Evolutionary conservation across 2,797 vertebrate species (phyloP), one percentile per base, ranked within the genome.

Genomic region (Passerculus sandwichensis): DNA sequence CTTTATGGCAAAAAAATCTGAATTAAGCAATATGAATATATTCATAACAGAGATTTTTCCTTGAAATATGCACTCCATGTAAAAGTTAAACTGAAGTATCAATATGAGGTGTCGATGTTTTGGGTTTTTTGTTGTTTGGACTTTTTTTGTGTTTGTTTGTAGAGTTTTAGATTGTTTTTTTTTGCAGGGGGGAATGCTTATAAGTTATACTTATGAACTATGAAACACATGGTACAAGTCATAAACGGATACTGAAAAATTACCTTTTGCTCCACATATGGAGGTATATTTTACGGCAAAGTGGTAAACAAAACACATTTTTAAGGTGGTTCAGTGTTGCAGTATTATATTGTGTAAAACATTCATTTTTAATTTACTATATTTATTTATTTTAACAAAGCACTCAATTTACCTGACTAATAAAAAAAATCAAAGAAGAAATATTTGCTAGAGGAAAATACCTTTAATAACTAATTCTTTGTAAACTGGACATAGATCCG

Each of bases 21-120:
- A 91, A 87, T 90, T 92, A 95, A 92, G 7, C 22, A 85, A 7
- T 38, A 65, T 48, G 32, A 95, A 45, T 53, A 89, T 85, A 87
- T 72, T 69, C 27, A 29, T 64, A 71, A 66, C 11, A 74, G 27
- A 5, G 0, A 11, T 75, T 2, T 91, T 92, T 21, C 29, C 66
- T 79, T 72, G 36, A 91, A 88, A 86, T 85, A 73, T n/a, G 5
- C 7, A 29, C 90, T 93, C 23, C 17, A 77, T 72, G 44, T 72
- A 75, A 89, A 88, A 88, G 16, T 69, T 91, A 66, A 81, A 79
- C 34, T 87, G n/a, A 92, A 82, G 59, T 88, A 84, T 53, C 36
- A 82, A 11, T 61, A 36, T 45, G 21, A 54, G 29, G 3, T 36
- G 25, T 45, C 13, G 4, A 15, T 23, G 4, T 15, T 84, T 65